These are phyloP conservation scores for Dendrocopos noguchii DNA, from an alignment of 2,113 vertebrate genomes.

Conservation along the genomic window DNA sequence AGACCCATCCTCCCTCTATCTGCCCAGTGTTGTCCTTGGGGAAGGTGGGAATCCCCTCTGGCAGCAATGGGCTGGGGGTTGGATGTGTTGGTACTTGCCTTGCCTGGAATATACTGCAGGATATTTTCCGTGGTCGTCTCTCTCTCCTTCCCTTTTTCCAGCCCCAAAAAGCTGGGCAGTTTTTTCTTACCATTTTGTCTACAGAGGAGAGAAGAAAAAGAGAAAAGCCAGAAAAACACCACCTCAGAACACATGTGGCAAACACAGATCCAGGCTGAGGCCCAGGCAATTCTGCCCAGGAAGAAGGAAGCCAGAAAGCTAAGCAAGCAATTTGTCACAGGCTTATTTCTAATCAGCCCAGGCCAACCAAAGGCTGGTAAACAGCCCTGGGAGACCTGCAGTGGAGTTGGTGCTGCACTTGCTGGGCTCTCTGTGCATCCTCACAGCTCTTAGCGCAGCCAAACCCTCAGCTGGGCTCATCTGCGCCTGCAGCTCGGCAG, in stretches of 20 bases:
- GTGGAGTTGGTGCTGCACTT: background rate
- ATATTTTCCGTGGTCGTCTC: slow-evolving; percentile 72
- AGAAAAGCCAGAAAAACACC: background rate
- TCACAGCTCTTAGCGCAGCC: background rate
- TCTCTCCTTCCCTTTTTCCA: slow-evolving; percentile 61
- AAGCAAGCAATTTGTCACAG: background rate
- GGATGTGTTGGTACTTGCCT: slow-evolving; percentile 64
- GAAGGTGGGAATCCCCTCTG: background rate
- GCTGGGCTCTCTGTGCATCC: background rate
- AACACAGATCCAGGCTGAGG: background rate
- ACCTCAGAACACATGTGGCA: background rate
- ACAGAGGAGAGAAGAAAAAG: background rate
- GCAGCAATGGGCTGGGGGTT: background rate
- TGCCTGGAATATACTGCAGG: slow-evolving; percentile 77
- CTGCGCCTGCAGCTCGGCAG: background rate
- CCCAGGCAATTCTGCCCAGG: background rate
- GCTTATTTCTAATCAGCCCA: background rate
- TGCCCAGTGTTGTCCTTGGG: rapidly evolving
- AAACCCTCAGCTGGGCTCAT: background rate
- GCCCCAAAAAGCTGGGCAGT: slow-evolving; percentile 70
- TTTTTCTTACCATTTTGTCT: slow-evolving; percentile 76
- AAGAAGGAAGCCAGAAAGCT: slow-evolving; percentile 15
- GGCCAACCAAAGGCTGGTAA: background rate
- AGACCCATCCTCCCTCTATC: rapidly evolving
- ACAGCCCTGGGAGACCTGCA: background rate